Percentiles rank a stretch among this genome's conserved stretches.
Conservation (phyloP, 2,113 vertebrate species). For the Phalacrocorax aristotelis region DNA sequence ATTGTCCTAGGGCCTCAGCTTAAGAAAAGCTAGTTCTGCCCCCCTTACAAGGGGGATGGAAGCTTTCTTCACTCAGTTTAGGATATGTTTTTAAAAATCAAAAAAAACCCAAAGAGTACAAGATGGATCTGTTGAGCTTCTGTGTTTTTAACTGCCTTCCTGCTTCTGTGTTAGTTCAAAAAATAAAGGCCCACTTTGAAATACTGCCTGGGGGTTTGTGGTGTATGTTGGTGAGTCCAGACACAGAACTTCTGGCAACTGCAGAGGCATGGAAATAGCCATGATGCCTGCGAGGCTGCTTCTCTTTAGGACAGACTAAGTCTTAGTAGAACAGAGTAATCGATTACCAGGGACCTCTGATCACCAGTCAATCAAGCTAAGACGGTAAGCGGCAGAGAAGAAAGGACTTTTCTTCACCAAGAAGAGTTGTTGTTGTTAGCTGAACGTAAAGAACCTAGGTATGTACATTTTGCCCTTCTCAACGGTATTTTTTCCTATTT, state of each 20-base stretch:
- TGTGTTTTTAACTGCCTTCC: neutral
- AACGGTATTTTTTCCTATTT: fast-evolving
- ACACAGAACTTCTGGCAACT: neutral
- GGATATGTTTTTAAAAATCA: neutral
- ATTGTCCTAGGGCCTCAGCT: neutral
- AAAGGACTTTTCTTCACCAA: neutral
- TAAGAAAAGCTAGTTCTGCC: neutral
- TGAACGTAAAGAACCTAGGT: neutral
- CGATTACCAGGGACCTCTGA: neutral
- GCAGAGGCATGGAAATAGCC: neutral
- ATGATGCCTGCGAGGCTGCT: neutral
- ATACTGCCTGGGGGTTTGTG: neutral
- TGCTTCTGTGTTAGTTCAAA: neutral
- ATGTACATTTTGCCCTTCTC: neutral
- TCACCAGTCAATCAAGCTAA: neutral
- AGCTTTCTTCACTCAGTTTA: neutral
- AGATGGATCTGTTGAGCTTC: neutral
- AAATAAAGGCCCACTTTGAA: conserved; percentile 22
- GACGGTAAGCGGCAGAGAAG: neutral
- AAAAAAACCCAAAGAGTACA: neutral
- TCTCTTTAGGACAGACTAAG: neutral
- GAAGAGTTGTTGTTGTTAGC: neutral
- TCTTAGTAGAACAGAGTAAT: neutral
- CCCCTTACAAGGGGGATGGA: neutral
- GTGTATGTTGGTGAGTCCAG: neutral